Percentiles rank a stretch among this genome's conserved stretches.
These are phyloP conservation scores for Aphidoletes aphidimyza DNA, from an alignment of 2,888 invertebrate genomes.

Conservation along the genomic window DNA sequence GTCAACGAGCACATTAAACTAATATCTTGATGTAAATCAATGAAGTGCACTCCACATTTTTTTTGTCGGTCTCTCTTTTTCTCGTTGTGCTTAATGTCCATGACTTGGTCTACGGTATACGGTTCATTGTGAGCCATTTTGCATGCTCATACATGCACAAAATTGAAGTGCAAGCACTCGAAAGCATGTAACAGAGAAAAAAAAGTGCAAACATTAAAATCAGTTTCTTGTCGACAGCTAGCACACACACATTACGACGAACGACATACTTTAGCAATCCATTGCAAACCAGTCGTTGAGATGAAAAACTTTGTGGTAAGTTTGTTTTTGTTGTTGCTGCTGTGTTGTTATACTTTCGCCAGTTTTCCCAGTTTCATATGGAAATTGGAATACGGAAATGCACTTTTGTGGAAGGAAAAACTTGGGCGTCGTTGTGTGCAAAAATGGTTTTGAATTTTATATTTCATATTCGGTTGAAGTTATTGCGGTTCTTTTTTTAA, in stretches of 20 bases:
- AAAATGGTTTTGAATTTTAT: constrained; percentile 51
- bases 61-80: neutral
- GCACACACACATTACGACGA: neutral
- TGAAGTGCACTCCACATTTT: constrained; percentile 23
- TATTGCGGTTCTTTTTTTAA: constrained; percentile 16
- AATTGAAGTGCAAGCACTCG: constrained; percentile 44
- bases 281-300: constrained; percentile 15
- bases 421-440: constrained; percentile 33
- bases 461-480: constrained; percentile 34
- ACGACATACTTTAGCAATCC: constrained; percentile 30
- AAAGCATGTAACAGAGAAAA: constrained; percentile 11
- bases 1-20: constrained; percentile 25
- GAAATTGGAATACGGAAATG: constrained; percentile 27
- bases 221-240: constrained; percentile 46
- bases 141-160: constrained; percentile 49
- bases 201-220: constrained; percentile 29
- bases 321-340: neutral
- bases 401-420: constrained; percentile 13
- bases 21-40: constrained; percentile 49
- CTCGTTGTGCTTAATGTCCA: neutral
- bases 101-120: neutral
- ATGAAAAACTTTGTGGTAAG: constrained; percentile 35
- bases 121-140: constrained; percentile 27
- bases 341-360: neutral
- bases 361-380: neutral